Percentiles rank a stretch among this genome's conserved stretches.
Evolutionary conservation across 2,113 vertebrate species (phyloP).

Genomic region (Gobius niger): DNA sequence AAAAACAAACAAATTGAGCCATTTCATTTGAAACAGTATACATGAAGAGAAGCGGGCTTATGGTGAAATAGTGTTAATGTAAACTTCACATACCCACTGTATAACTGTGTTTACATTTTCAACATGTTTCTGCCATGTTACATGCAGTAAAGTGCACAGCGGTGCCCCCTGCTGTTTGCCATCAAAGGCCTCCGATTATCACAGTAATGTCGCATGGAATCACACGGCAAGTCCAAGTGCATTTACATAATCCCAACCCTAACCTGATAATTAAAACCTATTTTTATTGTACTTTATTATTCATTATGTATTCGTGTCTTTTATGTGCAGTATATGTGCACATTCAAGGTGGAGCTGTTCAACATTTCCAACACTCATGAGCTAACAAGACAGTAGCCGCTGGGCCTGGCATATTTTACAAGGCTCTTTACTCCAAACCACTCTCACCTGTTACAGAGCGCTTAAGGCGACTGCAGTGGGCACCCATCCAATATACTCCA

Average conservation of each 20-base stretch:
- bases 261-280: slow-evolving; percentile 38
- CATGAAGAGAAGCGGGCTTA: background rate
- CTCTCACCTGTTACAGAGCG: slow-evolving; percentile 29
- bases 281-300: slow-evolving; percentile 36
- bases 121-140: background rate
- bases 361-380: slow-evolving; percentile 20
- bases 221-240: slow-evolving; percentile 29
- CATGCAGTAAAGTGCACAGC: background rate
- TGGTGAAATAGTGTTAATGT: background rate
- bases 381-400: slow-evolving; percentile 52
- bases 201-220: slow-evolving; percentile 15
- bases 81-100: background rate
- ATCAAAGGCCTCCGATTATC: slow-evolving; percentile 18
- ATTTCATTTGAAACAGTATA: background rate
- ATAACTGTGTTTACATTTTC: background rate
- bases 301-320: slow-evolving; percentile 46
- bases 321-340: background rate
- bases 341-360: background rate
- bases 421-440: slow-evolving; percentile 18
- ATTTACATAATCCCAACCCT: slow-evolving; percentile 45
- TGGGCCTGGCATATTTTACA: slow-evolving; percentile 42
- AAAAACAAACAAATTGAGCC: background rate
- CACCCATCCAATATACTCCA: background rate
- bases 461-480: background rate
- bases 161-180: slow-evolving; percentile 58